Base-by-base conservation (phyloP, 1,140 invertebrate species). In the Dolichoris vasculosae region DNA sequence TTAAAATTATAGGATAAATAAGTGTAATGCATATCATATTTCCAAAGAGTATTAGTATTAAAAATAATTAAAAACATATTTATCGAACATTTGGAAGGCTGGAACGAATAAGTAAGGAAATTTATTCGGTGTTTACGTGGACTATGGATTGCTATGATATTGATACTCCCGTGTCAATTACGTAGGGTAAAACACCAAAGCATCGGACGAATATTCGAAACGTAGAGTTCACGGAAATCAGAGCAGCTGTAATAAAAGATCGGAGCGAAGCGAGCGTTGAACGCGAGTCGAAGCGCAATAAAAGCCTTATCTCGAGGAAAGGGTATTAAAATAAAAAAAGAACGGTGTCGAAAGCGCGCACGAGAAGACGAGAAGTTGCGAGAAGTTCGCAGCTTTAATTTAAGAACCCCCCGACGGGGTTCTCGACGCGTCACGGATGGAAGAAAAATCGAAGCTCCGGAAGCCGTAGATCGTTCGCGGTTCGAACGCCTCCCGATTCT, bases 391-490 rank as follows among this genome's bases (percentile, higher is more conserved):
- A 4, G 55, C 55, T 26, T 26, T 59, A 46, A 23, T 59, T n/a
- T n/a, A n/a, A n/a, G n/a, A n/a, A n/a, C n/a, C n/a, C n/a, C 23
- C 23, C 3, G 23, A 9, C 23, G 23, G 23, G 23, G 13, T 3
- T 59, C 20, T 23, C 55, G 2, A 4, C 9, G 55, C 7, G 2
- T 59, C 20, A 3, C 20, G 55, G 23, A 26, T 2, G 32, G 30
- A 67, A n/a, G 30, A 67, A 67, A 67, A 67, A 67, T 30, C 63
- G 0, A 67, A 32, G 20, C 13, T 4, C 3, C 67, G 38, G 69
- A 73, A 73, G 69, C 69, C 69, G 23, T 73, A 73, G 69, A 73
- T 73, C 38, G 69, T 38, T 43, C 48, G 6, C 48, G 48, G 48
- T 51, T 17, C 67, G 35, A 40, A 40, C n/a, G 35, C 67, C 35